These are phyloP conservation scores for Lysandra bellargus DNA, from an alignment of 2,888 invertebrate genomes.

Conservation along the genomic window DNA sequence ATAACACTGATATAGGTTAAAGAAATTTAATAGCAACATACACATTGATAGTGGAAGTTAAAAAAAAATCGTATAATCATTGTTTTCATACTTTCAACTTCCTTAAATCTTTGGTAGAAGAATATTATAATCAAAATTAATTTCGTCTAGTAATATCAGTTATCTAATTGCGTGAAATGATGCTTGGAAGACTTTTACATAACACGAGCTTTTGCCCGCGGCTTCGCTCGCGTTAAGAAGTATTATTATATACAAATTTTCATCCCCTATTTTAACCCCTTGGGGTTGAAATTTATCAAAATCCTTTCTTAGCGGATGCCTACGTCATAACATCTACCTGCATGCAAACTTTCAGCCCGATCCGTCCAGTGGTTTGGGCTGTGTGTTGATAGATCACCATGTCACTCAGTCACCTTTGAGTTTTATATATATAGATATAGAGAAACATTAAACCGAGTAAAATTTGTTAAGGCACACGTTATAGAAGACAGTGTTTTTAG, in stretches of 20 bases:
- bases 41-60: background rate
- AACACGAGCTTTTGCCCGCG: background rate
- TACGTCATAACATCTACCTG: too few species aligned
- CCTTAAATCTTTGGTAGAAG: background rate
- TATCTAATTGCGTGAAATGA: background rate
- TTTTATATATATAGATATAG: background rate
- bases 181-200: background rate
- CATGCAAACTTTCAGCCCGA: too few species aligned
- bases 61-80: background rate
- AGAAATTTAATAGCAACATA: background rate
- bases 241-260: too few species aligned
- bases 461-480: background rate
- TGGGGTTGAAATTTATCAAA: too few species aligned
- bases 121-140: background rate
- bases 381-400: too few species aligned
- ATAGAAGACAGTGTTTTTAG: background rate
- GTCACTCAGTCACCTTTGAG: too few species aligned
- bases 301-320: too few species aligned
- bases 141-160: background rate
- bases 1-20: too few species aligned
- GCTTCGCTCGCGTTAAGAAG: too few species aligned
- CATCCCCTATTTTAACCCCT: too few species aligned
- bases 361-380: too few species aligned
- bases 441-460: background rate
- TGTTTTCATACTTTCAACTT: background rate